phyloP scores from a whole-genome alignment of 2,888 invertebrate species.

The Amblyteles armatorius region DNA sequence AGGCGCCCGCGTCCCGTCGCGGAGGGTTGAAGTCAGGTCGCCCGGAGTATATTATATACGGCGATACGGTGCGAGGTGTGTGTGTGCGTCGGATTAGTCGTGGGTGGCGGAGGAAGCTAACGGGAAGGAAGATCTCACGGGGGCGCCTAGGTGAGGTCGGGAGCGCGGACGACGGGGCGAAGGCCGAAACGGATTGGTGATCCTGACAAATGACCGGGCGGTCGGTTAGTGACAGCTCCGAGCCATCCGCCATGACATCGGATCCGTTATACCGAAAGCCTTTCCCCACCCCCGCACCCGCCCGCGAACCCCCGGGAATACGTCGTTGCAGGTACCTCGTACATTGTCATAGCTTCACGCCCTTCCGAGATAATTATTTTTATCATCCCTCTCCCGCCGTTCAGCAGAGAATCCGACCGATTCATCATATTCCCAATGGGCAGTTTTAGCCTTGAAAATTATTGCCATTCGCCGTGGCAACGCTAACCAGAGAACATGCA shows the following conservation, averaged over 20 bases:
- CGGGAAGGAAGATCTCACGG: constrained; percentile 68
- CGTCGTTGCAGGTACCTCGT: constrained; percentile 66
- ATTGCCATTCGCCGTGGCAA: constrained; percentile 20
- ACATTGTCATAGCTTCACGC: constrained; percentile 57
- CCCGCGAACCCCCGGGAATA: constrained; percentile 60
- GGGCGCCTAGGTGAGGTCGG: constrained; percentile 53
- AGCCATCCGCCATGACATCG: constrained; percentile 78
- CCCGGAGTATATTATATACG: constrained; percentile 35
- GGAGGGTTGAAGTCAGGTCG: constrained; percentile 41
- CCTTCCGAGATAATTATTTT: constrained; percentile 43
- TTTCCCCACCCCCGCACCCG: background rate
- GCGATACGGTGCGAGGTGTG: background rate
- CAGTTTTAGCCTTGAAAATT: constrained; percentile 13
- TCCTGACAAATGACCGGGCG: constrained; percentile 82
- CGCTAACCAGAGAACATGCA: constrained; percentile 34
- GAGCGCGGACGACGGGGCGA: constrained; percentile 43
- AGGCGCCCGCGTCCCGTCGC: constrained; percentile 10
- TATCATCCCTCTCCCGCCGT: constrained; percentile 65
- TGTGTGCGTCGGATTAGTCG: constrained; percentile 53
- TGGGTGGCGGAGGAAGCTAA: constrained; percentile 53
- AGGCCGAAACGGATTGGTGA: constrained; percentile 74
- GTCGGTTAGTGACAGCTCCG: constrained; percentile 81
- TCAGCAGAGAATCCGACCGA: background rate
- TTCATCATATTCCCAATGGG: constrained; percentile 23
- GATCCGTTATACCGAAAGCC: constrained; percentile 69